phyloP scores from a whole-genome alignment of 2,888 invertebrate genomes.

The Peribatodes rhomboidaria region DNA sequence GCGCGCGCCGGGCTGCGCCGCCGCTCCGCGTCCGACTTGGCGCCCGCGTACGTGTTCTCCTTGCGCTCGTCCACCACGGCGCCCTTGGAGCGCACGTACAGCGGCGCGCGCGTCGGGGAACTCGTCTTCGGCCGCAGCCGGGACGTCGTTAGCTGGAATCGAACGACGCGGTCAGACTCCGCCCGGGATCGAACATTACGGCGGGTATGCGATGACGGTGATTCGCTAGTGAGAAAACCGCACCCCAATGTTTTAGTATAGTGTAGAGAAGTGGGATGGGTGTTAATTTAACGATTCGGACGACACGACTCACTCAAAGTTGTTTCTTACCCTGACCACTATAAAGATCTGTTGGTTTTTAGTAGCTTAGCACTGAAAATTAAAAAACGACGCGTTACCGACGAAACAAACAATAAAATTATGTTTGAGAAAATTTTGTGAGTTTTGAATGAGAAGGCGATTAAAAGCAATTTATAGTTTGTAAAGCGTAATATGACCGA shows the following conservation, averaged over 20 bases:
- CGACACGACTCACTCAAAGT: slow-evolving; percentile 67
- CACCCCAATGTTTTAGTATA: slow-evolving; percentile 58
- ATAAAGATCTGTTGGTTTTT: slow-evolving; percentile 67
- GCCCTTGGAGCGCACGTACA: slow-evolving; percentile 73
- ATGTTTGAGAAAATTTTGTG: background rate
- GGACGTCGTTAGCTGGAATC: slow-evolving; percentile 76
- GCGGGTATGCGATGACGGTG: background rate
- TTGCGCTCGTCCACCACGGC: slow-evolving; percentile 80
- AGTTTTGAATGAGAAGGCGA: background rate
- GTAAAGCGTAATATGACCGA: background rate
- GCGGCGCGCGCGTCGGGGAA: slow-evolving; percentile 71
- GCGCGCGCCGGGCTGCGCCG: slow-evolving; percentile 52
- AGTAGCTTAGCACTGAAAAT: slow-evolving; percentile 82
- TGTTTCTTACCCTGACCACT: slow-evolving; percentile 71
- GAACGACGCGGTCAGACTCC: slow-evolving; percentile 6
- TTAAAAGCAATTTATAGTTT: background rate
- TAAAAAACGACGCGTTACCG: slow-evolving; percentile 58
- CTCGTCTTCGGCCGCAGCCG: slow-evolving; percentile 75
- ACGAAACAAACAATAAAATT: slow-evolving; percentile 6
- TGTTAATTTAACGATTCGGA: slow-evolving; percentile 63
- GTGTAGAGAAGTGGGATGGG: slow-evolving; percentile 49
- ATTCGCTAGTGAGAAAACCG: slow-evolving; percentile 41
- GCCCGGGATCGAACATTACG: no score
- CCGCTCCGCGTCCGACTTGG: slow-evolving; percentile 69
- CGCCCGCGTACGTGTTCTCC: slow-evolving; percentile 78